These are phyloP conservation scores for Molossus alvarezi DNA, from an alignment of 2,797 vertebrate genomes.

Conservation along the genomic window DNA sequence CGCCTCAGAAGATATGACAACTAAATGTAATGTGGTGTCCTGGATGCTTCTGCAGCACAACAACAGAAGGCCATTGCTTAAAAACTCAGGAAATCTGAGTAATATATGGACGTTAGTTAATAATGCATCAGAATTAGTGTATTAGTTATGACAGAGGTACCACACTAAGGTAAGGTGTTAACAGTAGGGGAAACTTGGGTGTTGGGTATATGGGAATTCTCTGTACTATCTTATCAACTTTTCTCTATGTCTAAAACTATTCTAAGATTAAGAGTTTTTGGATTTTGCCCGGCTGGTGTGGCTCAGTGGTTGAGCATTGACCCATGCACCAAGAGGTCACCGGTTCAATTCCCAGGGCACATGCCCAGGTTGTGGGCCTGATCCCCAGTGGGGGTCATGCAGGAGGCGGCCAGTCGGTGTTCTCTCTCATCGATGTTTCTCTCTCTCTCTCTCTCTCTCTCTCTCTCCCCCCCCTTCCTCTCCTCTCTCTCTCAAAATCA, in stretches of 20 bases:
- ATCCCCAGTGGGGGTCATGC: too few relatives aligned
- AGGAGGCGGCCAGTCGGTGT: too few relatives aligned
- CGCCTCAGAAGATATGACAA: not conserved
- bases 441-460: too few relatives aligned
- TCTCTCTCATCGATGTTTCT: too few relatives aligned
- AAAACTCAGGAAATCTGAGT: not conserved
- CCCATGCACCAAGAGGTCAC: too few relatives aligned
- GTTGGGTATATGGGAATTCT: not conserved
- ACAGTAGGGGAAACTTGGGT: not conserved
- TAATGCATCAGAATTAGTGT: not conserved
- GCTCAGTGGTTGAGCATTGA: too few relatives aligned
- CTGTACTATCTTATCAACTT: not conserved
- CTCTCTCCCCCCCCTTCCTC: too few relatives aligned
- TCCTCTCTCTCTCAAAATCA: too few relatives aligned
- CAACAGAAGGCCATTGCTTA: not conserved
- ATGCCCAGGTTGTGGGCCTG: too few relatives aligned
- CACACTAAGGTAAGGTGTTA: not conserved
- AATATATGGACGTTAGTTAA: not conserved
- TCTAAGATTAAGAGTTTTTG: not conserved
- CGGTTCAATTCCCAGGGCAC: too few relatives aligned
- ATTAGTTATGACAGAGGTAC: not conserved
- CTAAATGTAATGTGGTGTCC: not conserved
- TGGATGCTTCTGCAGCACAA: not conserved
- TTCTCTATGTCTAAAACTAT: conserved; percentile 18
- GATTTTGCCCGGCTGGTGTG: too few relatives aligned